Percentiles rank a stretch among this genome's conserved stretches.
Conservation (phyloP, 1,140 invertebrate genomes). For the Cyphomyrmex costatus region DNA sequence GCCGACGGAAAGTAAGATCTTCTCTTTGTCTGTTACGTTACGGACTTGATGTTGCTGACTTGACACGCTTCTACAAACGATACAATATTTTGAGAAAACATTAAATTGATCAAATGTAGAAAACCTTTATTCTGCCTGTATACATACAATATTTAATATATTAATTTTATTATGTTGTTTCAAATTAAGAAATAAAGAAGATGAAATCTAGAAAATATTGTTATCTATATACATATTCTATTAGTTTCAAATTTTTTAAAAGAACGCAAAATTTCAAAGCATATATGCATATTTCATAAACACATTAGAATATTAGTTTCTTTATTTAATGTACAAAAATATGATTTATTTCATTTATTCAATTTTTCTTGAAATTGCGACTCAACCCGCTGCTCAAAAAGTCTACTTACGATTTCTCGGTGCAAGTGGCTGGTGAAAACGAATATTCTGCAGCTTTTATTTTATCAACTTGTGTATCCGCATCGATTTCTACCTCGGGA, state of each 20-base stretch:
- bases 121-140: neutral
- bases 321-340: neutral
- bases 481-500: conserved; percentile 41
- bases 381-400: neutral
- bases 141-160: neutral
- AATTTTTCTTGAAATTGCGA: neutral
- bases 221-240: too few species aligned
- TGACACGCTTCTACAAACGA: conserved; percentile 72
- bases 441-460: conserved; percentile 45
- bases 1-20: conserved; percentile 45
- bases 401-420: conserved; percentile 68
- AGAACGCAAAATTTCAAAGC: neutral
- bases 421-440: conserved; percentile 59
- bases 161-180: too few species aligned
- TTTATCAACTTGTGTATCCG: conserved; percentile 54
- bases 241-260: neutral
- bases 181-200: too few species aligned
- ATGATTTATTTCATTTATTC: neutral
- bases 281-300: neutral
- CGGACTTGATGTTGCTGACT: too few species aligned
- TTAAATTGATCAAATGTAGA: neutral
- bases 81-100: neutral
- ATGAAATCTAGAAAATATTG: too few species aligned
- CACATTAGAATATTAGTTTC: too few species aligned
- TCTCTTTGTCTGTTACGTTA: conserved; percentile 66